Conservation (phyloP, 2,797 vertebrate species). For the Cyclura pinguis region DNA sequence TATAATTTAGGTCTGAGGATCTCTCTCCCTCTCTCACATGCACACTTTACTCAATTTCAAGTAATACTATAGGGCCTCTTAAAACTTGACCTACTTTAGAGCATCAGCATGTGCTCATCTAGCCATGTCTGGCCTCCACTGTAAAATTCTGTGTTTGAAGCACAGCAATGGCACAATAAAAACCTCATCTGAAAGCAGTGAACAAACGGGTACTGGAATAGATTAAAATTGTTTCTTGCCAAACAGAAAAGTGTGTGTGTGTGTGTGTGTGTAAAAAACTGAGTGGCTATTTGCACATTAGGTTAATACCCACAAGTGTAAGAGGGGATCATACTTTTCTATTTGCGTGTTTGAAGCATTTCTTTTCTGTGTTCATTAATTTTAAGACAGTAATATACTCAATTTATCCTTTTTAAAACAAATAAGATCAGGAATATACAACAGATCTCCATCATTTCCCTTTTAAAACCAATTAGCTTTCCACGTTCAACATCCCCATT, state of each 20-base stretch:
- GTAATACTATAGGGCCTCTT: too few relatives aligned
- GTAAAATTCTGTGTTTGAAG: neutral
- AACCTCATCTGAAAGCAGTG: neutral
- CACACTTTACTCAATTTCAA: too few relatives aligned
- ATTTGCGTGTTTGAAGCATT: constrained; percentile 10
- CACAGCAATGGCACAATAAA: neutral
- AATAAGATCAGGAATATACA: neutral
- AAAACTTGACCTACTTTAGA: too few relatives aligned
- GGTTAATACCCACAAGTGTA: constrained; percentile 13
- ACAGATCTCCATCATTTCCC: neutral
- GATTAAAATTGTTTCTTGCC: neutral
- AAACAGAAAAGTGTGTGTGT: constrained; percentile 19
- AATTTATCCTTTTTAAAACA: neutral
- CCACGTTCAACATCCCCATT: neutral
- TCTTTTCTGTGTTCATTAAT: neutral
- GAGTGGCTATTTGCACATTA: constrained; percentile 36
- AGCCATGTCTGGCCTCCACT: neutral
- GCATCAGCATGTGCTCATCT: neutral
- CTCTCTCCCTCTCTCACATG: too few relatives aligned
- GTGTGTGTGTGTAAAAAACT: neutral
- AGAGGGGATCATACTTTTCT: constrained; percentile 7
- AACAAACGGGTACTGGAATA: constrained; percentile 23
- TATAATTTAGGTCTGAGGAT: neutral
- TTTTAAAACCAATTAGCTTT: neutral
- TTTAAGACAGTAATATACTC: neutral